Base-by-base conservation (phyloP, 2,113 vertebrate species). In the Clarias magur region DNA sequence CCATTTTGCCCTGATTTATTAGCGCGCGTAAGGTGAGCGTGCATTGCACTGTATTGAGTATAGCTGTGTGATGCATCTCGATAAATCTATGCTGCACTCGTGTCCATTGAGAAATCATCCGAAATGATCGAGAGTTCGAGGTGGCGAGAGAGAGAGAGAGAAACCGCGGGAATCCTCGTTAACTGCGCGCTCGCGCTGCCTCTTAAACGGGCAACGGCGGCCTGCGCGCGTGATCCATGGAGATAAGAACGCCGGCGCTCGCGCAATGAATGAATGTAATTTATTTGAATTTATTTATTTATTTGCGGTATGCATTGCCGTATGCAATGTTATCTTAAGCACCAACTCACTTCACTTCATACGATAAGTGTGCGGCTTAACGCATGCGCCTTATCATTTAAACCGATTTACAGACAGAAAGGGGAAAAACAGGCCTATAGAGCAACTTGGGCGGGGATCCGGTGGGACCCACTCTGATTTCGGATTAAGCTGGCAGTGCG, bases 111-210 rank as follows among this genome's bases (percentile, higher is more conserved):
- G 16, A 60, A 25, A 80, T 3, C 17, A 34, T 21, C 56, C 56
- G 27, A 56, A 76, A 76, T 27, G 16, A 59, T 12, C 10, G 27
- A 34, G 56, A 27, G 79, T 30, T 80, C 2, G 15, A 80, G n/a
- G 78, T 60, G 57, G 56, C 60, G 53, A 60, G 60, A 34, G n/a
- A n/a, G 57, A 12, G 15, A 30, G 10, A 3, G 19, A 57, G 2
- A 56, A 17, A 9, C 60, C 10, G 85, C 82, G 80, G 42, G 57
- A 79, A 89, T 86, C 89, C 91, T 89, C 89, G 53, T 89, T 83
- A 91, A 90, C 91, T 91, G 89, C 86, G 89, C 88, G 88, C 62
- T 91, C 90, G 78, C 81, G 75, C 63, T n/a, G 42, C 73, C 83
- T 80, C 73, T 91, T 78, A 87, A 84, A 85, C 72, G 73, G 87